Base-by-base conservation (phyloP, 30 jellyfish, hydroid and myxozoan genomes). In the Cassiopea andromeda region DNA sequence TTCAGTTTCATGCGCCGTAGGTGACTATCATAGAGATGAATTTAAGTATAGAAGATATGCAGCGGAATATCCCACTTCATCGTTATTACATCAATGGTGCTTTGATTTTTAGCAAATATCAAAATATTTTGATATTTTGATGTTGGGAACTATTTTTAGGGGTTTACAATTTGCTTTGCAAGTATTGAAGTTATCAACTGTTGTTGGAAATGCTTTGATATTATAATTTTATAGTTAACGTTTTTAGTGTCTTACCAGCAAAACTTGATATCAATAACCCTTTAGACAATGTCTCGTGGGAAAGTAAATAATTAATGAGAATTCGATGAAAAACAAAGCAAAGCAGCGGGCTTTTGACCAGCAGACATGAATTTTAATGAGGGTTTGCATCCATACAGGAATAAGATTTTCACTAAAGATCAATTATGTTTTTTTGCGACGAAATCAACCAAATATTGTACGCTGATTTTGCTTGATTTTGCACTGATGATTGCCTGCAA, bases 361-460 rank as follows among this genome's bases (percentile, higher is more conserved):
- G 72, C 81, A 47, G 68, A 69, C 79, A 81, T 81, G 68, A 81
- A 81, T 81, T 81, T 81, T 81, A 81, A 81, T 81, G 90, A 77
- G 86, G 45, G 60, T 46, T 57, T 47, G 72, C 69, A 77, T 77
- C 86, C 8, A 47, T 18, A 9, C 50, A 77, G 86, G 74, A 48
- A 77, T 77, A 48, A 47, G 86, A 43, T 57, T 77, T 49, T 14
- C 79, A 43, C 50, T 70, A 27, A 70, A 27, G 79, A 70, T 70
- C 18, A 70, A 64, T 64, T 27, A 64, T 64, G 73, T 64, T 64
- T 64, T 27, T 64, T 16, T 64, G 15, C 73, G 73, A 2, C 43
- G 73, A 64, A 64, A 64, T 27, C 73, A 64, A 14, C 73, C 43
- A 64, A 64, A 64, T 14, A 64, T 64, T 64, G 5, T 64, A 2